Base-by-base conservation (phyloP, 2,888 invertebrate species). In the Melanophora roralis region DNA sequence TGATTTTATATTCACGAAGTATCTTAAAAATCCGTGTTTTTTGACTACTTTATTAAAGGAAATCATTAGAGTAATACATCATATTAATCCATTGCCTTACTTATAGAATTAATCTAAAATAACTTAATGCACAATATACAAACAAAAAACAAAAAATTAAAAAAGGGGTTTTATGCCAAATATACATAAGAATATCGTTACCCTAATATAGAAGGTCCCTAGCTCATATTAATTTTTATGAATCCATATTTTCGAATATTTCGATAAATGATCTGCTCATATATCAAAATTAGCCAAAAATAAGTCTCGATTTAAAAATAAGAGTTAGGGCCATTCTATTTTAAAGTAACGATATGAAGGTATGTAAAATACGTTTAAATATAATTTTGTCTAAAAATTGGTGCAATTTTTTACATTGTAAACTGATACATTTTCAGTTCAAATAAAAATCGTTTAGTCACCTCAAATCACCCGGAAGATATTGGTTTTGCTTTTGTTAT, bases 391-490 rank as follows among this genome's bases (percentile, higher is more conserved):
- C 2, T 27, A 9, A 32, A 16, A n/a, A n/a, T n/a, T n/a, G n/a
- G n/a, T n/a, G n/a, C 16, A 12, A 14, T 34, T 55, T 34, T 47
- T 34, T 76, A 57, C 76, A 72, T 67, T 80, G 65, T 62, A 64
- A 49, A 45, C n/a, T 55, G 55, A 32, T 53, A 67, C 62, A 68
- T 36, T 68, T 68, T n/a, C 57, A 40, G 47, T 49, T 69, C 68
- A 67, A 67, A 72, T 76, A 76, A 64, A 51, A 74, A 57, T 59
- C 57, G 49, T 43, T 16, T 38, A 68, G 55, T 77, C 81, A 72
- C 78, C 75, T 81, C 53, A 59, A 83, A 81, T 80, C 83, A 84
- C 84, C 84, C 84, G 83, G 84, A 83, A 84, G 83, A 83, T 77
- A 81, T 82, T 82, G 64, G 81, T 57, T 73, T 78, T 64, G 34